Conservation (phyloP, 2,113 vertebrate genomes). For the Smithornis capensis region DNA sequence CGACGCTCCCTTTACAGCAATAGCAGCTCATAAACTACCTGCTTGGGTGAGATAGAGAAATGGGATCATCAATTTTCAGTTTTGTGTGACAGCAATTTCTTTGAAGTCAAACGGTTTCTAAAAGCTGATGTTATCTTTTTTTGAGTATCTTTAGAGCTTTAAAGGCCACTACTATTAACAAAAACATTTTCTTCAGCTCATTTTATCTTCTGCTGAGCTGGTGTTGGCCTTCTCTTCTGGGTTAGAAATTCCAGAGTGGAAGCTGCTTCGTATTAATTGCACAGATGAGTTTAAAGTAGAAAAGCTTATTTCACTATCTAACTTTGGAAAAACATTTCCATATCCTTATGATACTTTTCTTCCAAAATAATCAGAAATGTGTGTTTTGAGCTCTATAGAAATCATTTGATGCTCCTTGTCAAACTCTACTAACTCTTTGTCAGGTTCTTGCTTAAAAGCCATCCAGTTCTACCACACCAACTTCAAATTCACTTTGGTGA, state of each 20-base stretch:
- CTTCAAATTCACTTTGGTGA: constrained; percentile 10
- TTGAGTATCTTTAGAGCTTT: background rate
- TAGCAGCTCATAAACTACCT: background rate
- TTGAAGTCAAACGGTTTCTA: background rate
- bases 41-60: background rate
- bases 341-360: background rate
- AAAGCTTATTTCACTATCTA: background rate
- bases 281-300: background rate
- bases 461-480: background rate
- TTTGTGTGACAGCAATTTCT: background rate
- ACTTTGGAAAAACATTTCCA: background rate
- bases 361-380: background rate
- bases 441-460: background rate
- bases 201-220: background rate
- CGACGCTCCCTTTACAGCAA: background rate
- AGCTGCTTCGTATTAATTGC: background rate
- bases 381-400: background rate
- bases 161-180: background rate
- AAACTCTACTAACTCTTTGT: background rate
- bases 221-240: background rate
- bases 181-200: background rate
- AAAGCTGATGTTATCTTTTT: constrained; percentile 6
- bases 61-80: background rate
- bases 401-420: background rate
- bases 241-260: background rate